A percentile compares a stretch with the other conserved stretches of the same genome.
Conservation (phyloP, 2,797 vertebrate genomes). For the Ibycter americanus region DNA sequence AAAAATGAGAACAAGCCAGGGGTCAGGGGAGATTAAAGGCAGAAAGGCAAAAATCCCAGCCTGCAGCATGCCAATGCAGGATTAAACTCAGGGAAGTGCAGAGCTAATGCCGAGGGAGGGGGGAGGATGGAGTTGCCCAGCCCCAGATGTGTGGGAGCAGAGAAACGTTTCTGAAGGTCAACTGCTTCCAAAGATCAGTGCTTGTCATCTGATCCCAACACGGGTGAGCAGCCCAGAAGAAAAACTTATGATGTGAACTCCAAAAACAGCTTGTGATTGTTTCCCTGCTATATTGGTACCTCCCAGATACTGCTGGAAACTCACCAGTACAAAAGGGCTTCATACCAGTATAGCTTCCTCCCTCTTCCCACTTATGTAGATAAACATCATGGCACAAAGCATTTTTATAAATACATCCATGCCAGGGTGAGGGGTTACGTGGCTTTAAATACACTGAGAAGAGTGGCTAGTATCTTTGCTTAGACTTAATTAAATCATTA, state of each 20-base stretch:
- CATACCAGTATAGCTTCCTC: not conserved
- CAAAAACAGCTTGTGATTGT: not conserved
- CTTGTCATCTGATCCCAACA: rapidly evolving
- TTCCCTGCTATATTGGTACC: not conserved
- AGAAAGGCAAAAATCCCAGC: not conserved
- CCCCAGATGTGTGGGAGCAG: not conserved
- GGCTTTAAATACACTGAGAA: not conserved
- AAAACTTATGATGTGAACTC: not conserved
- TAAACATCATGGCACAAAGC: not conserved
- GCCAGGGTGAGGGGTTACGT: not conserved
- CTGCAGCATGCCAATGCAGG: not conserved
- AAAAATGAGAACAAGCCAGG: not conserved
- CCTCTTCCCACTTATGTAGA: not conserved
- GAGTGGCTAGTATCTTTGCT: not conserved
- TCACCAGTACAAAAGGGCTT: not conserved
- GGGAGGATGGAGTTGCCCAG: not conserved
- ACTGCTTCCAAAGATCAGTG: not conserved
- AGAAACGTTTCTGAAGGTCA: not conserved
- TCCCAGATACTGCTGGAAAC: not conserved
- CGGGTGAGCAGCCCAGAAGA: not conserved
- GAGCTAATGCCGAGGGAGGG: not conserved
- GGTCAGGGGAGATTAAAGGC: not conserved
- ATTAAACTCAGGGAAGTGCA: not conserved
- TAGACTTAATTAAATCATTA: constrained; percentile 17
- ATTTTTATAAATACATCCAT: not conserved